Evolutionary conservation across 2,888 invertebrate genomes (phyloP).

Genomic region (Laothoe populi): DNA sequence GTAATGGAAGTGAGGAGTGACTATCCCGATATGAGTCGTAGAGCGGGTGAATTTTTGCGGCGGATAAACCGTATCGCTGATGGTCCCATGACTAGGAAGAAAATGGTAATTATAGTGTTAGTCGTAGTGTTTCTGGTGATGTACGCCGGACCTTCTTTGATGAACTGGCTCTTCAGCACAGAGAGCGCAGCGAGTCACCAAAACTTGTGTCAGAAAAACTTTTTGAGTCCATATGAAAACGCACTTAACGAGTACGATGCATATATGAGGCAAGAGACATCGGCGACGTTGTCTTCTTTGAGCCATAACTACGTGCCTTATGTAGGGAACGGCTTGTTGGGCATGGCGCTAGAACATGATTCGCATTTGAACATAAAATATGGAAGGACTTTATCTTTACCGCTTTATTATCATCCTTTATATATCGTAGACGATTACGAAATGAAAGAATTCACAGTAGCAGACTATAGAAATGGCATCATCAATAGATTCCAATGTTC

Average conservation of each 20-base stretch:
- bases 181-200: constrained; percentile 76
- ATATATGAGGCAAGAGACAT: constrained; percentile 85
- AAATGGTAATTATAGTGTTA: constrained; percentile 79
- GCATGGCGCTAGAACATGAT: constrained; percentile 86
- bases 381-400: constrained; percentile 87
- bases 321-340: constrained; percentile 90
- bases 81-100: constrained; percentile 79
- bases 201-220: constrained; percentile 87
- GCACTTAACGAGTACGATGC: constrained; percentile 88
- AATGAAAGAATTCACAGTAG: constrained; percentile 87
- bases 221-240: constrained; percentile 85
- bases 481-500: constrained; percentile 89
- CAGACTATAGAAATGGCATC: constrained; percentile 88
- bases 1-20: constrained; percentile 73
- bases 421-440: constrained; percentile 81
- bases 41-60: constrained; percentile 74
- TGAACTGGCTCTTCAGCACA: constrained; percentile 85
- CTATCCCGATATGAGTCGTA: constrained; percentile 71
- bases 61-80: constrained; percentile 76
- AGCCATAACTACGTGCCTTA: constrained; percentile 88
- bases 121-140: constrained; percentile 84
- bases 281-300: constrained; percentile 73
- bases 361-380: constrained; percentile 87
- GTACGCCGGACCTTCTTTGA: constrained; percentile 87
- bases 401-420: constrained; percentile 88